Percentiles rank a stretch among this genome's conserved stretches.
Conservation (phyloP, 2,888 invertebrate genomes). For the Aelia acuminata region DNA sequence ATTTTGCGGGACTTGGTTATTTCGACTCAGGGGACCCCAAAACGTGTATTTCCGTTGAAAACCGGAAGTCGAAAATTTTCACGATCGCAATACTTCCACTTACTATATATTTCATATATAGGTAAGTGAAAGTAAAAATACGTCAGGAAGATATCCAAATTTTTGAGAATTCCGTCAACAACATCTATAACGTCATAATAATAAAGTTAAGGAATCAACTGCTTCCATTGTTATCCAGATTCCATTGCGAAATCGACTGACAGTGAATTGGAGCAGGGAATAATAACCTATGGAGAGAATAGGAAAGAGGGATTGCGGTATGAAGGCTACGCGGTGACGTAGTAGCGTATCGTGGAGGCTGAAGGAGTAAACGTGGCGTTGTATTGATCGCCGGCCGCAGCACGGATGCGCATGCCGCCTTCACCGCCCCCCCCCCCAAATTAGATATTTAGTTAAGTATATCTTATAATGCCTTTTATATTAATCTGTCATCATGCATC, state of each 20-base stretch:
- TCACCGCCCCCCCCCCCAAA: neutral
- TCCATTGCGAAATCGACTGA: neutral
- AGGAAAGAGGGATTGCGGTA: neutral
- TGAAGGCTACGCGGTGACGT: constrained; percentile 27
- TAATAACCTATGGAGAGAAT: constrained; percentile 4
- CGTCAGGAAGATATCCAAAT: too few species aligned
- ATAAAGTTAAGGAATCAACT: neutral
- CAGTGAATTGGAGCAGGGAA: neutral
- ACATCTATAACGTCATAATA: neutral
- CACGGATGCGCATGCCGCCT: neutral
- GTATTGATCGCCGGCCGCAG: neutral
- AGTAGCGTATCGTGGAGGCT: constrained; percentile 32
- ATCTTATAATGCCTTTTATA: constrained; percentile 26
- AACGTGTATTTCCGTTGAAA: too few species aligned
- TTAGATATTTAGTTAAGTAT: constrained; percentile 42
- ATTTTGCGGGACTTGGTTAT: too few species aligned
- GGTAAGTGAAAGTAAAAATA: too few species aligned
- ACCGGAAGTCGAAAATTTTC: too few species aligned
- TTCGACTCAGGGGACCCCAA: too few species aligned
- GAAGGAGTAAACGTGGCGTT: neutral
- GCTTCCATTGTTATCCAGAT: too few species aligned
- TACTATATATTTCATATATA: too few species aligned
- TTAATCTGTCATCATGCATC: neutral
- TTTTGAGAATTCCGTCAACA: neutral
- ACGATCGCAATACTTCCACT: too few species aligned